These are phyloP conservation scores for Rotaria sp. DNA, from an alignment of 2,888 invertebrate genomes.

Conservation along the genomic window DNA sequence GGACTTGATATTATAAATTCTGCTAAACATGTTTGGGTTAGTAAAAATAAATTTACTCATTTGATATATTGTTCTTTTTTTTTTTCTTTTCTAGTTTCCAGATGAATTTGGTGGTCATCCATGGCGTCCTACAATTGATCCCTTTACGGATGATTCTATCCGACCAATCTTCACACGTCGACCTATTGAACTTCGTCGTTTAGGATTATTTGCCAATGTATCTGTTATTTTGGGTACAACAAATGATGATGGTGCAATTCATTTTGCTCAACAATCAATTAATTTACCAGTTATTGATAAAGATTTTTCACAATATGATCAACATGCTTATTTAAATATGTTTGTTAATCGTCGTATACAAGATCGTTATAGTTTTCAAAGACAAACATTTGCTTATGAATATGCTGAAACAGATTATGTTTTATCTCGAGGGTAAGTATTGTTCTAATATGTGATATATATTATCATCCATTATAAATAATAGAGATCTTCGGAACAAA, in stretches of 20 bases:
- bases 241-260: constrained; percentile 36
- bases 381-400: constrained; percentile 25
- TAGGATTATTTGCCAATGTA: constrained; percentile 36
- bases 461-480: no score
- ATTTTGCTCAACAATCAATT: constrained; percentile 31
- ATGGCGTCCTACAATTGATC: constrained; percentile 38
- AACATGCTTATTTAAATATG: constrained; percentile 8
- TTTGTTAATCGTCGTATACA: not conserved
- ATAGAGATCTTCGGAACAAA: no score
- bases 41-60: not conserved
- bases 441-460: no score
- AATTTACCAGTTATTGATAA: constrained; percentile 1
- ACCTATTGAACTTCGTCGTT: constrained; percentile 35
- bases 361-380: constrained; percentile 1
- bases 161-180: constrained; percentile 32
- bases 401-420: constrained; percentile 27
- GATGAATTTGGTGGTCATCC: constrained; percentile 38
- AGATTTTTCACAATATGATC: not conserved
- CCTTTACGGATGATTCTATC: constrained; percentile 30
- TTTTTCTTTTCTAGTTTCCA: not conserved
- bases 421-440: not conserved
- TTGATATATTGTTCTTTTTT: not conserved
- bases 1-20: constrained; percentile 50
- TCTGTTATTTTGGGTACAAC: constrained; percentile 38
- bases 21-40: constrained; percentile 45